Evolutionary conservation across 2,797 vertebrate genomes (phyloP), one percentile per base, ranked within the genome.

Genomic region (Cetoscarus ocellatus): DNA sequence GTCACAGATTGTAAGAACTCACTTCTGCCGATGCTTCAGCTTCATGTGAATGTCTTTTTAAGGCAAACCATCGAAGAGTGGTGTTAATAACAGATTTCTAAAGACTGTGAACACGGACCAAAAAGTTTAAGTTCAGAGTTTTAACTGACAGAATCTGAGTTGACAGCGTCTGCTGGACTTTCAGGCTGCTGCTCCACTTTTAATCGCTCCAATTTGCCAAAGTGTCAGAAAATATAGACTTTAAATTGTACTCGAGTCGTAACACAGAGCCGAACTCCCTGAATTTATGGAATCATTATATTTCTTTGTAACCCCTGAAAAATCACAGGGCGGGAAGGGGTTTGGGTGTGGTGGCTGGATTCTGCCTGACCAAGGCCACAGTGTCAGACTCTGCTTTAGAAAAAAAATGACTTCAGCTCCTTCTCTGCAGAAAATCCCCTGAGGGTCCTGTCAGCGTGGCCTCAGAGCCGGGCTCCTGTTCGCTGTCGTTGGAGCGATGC

Each of bases 401-500:
- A 42, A 27, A 27, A 27, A 27, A 13, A 45, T 38, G 27, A 55
- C 14, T 27, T 12, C 11, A 34, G 61, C 27, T 68, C 19, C 36
- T 40, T 59, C 17, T 52, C 34, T 44, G 43, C 36, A 55, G 54
- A 69, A 50, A 61, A 62, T 54, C 48, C 65, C 68, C 60, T 51
- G 8, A 35, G 44, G 67, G 27, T 69, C 52, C 54, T 66, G 65
- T 68, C 74, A 49, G 52, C 7, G 57, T 13, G 55, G 67, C 67
- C 72, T 50, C 48, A 61, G 64, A 70, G 55, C 18, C 36, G 13
- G 18, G 34, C 49, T 73, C 58, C 49, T 65, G 48, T 18, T 77
- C 77, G 34, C 53, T 55, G 70, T 54, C 60, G 42, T 2, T 68
- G 59, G 63, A 76, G 57, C 68, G 0, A 53, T 8, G 79, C 61